phyloP scores from a whole-genome alignment of 2,113 vertebrate genomes.

The Pterocles gutturalis region DNA sequence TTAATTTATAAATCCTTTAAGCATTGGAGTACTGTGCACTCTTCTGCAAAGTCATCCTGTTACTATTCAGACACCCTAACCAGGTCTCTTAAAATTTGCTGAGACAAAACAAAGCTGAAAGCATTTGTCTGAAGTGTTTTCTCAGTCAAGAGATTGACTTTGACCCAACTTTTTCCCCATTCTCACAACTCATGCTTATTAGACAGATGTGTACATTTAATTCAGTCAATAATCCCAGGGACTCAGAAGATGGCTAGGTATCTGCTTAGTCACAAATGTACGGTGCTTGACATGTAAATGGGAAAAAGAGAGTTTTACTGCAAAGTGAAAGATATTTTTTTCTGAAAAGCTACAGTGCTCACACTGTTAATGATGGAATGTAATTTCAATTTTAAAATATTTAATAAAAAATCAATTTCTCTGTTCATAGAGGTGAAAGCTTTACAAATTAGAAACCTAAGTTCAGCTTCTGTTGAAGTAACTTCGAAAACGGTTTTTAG shows the following conservation, averaged over 20 bases:
- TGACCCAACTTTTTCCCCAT: not conserved
- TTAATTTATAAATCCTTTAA: not conserved
- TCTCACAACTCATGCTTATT: not conserved
- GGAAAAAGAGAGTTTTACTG: not conserved
- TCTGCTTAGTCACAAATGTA: not conserved
- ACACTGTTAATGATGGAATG: not conserved
- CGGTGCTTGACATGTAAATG: not conserved
- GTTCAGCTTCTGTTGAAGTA: not conserved
- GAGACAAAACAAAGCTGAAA: not conserved
- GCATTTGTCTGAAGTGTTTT: not conserved
- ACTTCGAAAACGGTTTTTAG: not conserved
- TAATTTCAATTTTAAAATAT: not conserved
- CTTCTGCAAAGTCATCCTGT: not conserved
- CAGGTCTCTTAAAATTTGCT: not conserved
- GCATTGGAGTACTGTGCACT: not conserved
- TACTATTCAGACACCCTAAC: not conserved
- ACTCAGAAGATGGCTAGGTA: not conserved
- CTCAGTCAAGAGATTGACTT: not conserved
- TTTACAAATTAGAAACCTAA: not conserved
- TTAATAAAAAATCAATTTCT: not conserved
- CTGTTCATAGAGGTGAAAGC: not conserved
- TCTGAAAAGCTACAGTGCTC: not conserved
- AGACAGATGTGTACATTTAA: not conserved
- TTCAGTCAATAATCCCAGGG: not conserved
- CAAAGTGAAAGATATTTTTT: not conserved